Conservation (phyloP, 2,888 invertebrate species). For the Petrophora chlorosata region DNA sequence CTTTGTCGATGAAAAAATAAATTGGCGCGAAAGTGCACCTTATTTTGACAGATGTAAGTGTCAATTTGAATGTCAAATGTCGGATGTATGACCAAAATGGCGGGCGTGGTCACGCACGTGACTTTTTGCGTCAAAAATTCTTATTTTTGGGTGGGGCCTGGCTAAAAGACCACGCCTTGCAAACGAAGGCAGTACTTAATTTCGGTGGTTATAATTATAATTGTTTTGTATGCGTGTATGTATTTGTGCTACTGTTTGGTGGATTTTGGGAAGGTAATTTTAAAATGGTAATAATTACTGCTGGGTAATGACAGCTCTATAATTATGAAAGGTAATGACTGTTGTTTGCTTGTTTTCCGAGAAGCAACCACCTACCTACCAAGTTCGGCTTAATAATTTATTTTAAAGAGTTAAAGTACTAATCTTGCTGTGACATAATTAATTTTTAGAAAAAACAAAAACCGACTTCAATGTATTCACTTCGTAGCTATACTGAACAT, state of each 20-base stretch:
- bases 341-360: no score
- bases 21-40: slow-evolving; percentile 27
- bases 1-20: slow-evolving; percentile 8
- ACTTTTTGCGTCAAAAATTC: slow-evolving; percentile 37
- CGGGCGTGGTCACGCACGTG: slow-evolving; percentile 25
- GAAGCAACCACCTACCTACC: no score
- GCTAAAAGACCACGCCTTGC: slow-evolving; percentile 29
- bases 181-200: slow-evolving; percentile 19
- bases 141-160: slow-evolving; percentile 32
- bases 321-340: background rate
- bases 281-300: slow-evolving; percentile 17
- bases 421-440: no score
- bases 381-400: no score
- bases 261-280: slow-evolving; percentile 10
- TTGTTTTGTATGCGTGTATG: slow-evolving; percentile 12
- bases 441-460: no score
- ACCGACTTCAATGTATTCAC: no score
- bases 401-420: no score
- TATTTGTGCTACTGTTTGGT: slow-evolving; percentile 23
- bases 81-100: slow-evolving; percentile 26
- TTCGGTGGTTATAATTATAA: slow-evolving; percentile 20
- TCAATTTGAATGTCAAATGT: slow-evolving; percentile 23
- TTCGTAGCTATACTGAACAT: no score
- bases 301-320: background rate
- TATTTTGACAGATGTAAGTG: slow-evolving; percentile 32